phyloP scores from a whole-genome alignment of 2,888 invertebrate genomes.

The Pseudococcus viburni region DNA sequence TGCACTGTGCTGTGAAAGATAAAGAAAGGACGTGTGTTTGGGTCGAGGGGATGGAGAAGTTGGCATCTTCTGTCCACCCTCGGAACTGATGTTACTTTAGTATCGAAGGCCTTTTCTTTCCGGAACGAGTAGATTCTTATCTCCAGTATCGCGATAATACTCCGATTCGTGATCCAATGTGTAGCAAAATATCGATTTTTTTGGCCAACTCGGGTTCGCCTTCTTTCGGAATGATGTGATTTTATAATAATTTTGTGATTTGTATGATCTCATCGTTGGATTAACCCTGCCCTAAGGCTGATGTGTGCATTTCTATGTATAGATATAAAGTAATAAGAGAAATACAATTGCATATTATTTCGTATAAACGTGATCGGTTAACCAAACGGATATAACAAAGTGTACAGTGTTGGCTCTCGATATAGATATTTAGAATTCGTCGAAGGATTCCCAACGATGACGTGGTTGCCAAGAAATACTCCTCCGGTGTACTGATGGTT shows the following conservation, averaged over 20 bases:
- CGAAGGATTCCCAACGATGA: background rate
- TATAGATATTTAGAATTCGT: background rate
- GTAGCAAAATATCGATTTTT: background rate
- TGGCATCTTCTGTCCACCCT: slow-evolving; percentile 50
- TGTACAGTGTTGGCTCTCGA: background rate
- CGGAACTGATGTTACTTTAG: slow-evolving; percentile 11
- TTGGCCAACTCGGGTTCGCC: background rate
- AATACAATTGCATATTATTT: slow-evolving; percentile 31
- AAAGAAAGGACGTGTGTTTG: background rate
- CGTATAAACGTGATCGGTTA: slow-evolving; percentile 18
- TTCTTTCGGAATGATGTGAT: background rate
- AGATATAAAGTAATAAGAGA: background rate
- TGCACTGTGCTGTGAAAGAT: slow-evolving; percentile 19
- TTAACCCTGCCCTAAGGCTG: background rate
- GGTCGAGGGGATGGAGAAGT: background rate
- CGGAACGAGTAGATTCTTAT: slow-evolving; percentile 3
- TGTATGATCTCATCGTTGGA: slow-evolving; percentile 13
- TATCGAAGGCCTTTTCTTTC: background rate
- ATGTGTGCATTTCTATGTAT: background rate
- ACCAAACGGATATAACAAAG: background rate
- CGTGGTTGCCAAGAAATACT: slow-evolving; percentile 13
- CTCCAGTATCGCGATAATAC: background rate
- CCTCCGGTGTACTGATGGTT: background rate
- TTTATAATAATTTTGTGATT: slow-evolving; percentile 39
- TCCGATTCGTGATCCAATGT: background rate